phyloP scores from a whole-genome alignment of 2,113 vertebrate genomes.

The Chroicocephalus ridibundus region DNA sequence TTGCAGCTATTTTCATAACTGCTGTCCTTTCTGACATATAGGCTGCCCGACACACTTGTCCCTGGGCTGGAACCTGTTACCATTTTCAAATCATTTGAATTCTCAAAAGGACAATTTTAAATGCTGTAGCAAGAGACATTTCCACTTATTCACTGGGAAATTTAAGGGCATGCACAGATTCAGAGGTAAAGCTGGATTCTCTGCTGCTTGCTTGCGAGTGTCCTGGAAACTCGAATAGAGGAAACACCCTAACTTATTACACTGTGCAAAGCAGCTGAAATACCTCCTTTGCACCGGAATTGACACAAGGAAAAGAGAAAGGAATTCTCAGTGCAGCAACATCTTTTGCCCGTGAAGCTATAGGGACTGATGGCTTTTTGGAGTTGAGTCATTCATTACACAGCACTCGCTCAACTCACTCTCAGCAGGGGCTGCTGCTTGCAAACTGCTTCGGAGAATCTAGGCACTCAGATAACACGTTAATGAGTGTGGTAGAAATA shows the following conservation, averaged over 20 bases:
- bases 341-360: not conserved
- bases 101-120: not conserved
- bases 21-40: not conserved
- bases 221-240: not conserved
- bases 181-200: not conserved
- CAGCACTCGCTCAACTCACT: not conserved
- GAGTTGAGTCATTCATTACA: not conserved
- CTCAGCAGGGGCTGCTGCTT: not conserved
- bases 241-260: not conserved
- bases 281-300: not conserved
- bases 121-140: not conserved
- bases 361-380: not conserved
- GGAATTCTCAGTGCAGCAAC: not conserved
- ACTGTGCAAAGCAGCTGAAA: not conserved
- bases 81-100: not conserved
- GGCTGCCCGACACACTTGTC: not conserved
- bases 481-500: slow-evolving; percentile 22
- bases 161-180: not conserved
- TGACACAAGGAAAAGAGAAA: not conserved
- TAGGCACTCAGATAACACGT: not conserved
- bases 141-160: not conserved
- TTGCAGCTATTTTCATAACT: not conserved
- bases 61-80: not conserved
- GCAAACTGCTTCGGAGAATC: slow-evolving; percentile 34
- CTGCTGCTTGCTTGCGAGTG: not conserved